Percentiles rank a stretch among this genome's conserved stretches.
These are phyloP conservation scores for Cosmopolites sordidus DNA, from an alignment of 2,888 invertebrate species.

Conservation along the genomic window DNA sequence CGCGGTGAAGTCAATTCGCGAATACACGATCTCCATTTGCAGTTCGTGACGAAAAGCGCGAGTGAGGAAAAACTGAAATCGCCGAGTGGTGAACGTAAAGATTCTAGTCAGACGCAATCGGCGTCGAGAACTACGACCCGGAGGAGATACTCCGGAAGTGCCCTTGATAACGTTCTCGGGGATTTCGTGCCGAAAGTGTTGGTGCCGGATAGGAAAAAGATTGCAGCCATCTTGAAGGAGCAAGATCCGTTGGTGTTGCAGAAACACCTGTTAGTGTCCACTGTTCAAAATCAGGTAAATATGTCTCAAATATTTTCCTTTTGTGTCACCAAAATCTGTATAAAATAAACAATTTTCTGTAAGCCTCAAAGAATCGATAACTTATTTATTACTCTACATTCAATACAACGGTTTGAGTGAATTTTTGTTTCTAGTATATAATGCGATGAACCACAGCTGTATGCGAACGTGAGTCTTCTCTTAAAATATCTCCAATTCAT, in stretches of 20 bases:
- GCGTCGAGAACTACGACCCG: constrained; percentile 14
- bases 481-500: too few species aligned
- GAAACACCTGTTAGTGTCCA: constrained; percentile 74
- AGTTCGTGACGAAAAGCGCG: constrained; percentile 49
- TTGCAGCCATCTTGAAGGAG: constrained; percentile 79
- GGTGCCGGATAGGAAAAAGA: constrained; percentile 68
- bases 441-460: too few species aligned
- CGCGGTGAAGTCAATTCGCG: constrained; percentile 56
- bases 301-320: too few species aligned
- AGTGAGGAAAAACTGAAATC: constrained; percentile 27
- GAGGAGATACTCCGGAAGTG: constrained; percentile 18
- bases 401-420: too few species aligned
- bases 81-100: constrained; percentile 20
- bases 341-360: too few species aligned
- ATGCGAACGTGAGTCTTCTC: too few species aligned
- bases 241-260: constrained; percentile 77
- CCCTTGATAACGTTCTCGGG: constrained; percentile 24
- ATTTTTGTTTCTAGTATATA: too few species aligned
- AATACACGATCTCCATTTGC: constrained; percentile 54
- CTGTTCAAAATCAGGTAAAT: constrained; percentile 84
- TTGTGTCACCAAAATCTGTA: too few species aligned
- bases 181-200: constrained; percentile 56
- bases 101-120: constrained; percentile 22
- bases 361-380: too few species aligned
- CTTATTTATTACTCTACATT: too few species aligned